Conservation (phyloP, 2,113 vertebrate species). For the Syngnathus floridae region DNA sequence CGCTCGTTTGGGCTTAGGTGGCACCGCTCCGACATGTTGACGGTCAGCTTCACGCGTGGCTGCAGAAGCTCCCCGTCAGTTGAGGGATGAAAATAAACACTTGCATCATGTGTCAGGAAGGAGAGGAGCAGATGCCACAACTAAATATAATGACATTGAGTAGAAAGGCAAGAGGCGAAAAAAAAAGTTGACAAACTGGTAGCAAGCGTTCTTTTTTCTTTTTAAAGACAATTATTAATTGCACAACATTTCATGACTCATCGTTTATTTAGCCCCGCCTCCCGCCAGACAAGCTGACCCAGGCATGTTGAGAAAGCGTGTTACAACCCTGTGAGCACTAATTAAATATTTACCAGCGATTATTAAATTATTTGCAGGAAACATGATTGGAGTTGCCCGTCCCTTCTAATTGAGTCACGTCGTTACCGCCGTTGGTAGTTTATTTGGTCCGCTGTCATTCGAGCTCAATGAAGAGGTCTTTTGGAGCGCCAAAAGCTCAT, state of each 20-base stretch:
- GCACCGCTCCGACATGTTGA: constrained; percentile 13
- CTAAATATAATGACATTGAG: background rate
- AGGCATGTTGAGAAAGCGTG: constrained; percentile 48
- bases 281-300: constrained; percentile 39
- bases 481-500: constrained; percentile 45
- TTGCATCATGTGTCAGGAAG: constrained; percentile 16
- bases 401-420: constrained; percentile 35
- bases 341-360: constrained; percentile 45
- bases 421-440: constrained; percentile 20
- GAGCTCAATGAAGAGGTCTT: constrained; percentile 25
- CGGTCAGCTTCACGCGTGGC: constrained; percentile 18
- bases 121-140: background rate
- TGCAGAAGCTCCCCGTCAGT: background rate
- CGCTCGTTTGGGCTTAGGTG: background rate
- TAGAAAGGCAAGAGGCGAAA: constrained; percentile 22
- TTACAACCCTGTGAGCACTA: constrained; percentile 53
- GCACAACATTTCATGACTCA: constrained; percentile 19
- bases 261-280: constrained; percentile 14
- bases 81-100: constrained; percentile 30
- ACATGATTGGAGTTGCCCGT: constrained; percentile 44
- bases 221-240: background rate
- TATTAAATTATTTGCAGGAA: constrained; percentile 50
- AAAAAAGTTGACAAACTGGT: background rate
- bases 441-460: constrained; percentile 56
- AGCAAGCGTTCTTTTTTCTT: background rate